phyloP scores from a whole-genome alignment of 1,140 invertebrate species.

The Lordiphosa mommai region DNA sequence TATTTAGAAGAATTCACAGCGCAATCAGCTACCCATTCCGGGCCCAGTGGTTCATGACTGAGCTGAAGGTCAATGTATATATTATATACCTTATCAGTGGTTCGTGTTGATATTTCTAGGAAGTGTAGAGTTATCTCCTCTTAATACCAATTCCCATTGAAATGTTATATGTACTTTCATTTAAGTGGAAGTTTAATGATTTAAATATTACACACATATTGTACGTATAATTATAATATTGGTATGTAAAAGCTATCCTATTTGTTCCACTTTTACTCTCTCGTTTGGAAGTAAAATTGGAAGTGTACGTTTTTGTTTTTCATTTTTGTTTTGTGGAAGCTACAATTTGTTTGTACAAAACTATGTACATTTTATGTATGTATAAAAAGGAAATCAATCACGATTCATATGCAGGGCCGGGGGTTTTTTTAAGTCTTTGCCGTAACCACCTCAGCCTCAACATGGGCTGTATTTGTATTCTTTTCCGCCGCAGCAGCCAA shows the following conservation, averaged over 20 bases:
- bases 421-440: constrained; percentile 60
- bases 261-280: constrained; percentile 21
- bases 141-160: not conserved
- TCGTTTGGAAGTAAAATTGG: constrained; percentile 56
- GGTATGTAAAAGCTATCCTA: constrained; percentile 13
- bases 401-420: constrained; percentile 11
- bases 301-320: constrained; percentile 36
- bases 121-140: not conserved
- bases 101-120: not conserved
- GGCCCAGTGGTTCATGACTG: too few relatives aligned
- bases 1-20: too few relatives aligned
- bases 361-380: constrained; percentile 38
- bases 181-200: constrained; percentile 52
- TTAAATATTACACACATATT: constrained; percentile 28
- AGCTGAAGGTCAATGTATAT: too few relatives aligned
- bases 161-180: not conserved
- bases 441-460: constrained; percentile 43
- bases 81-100: too few relatives aligned
- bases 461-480: constrained; percentile 8
- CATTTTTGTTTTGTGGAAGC: constrained; percentile 32
- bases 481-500: constrained; percentile 45
- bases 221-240: too few relatives aligned
- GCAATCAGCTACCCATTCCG: too few relatives aligned
- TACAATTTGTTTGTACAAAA: constrained; percentile 38
- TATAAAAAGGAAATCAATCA: constrained; percentile 28